Conservation (phyloP, 2,113 vertebrate genomes). For the Hystrix brachyura region DNA sequence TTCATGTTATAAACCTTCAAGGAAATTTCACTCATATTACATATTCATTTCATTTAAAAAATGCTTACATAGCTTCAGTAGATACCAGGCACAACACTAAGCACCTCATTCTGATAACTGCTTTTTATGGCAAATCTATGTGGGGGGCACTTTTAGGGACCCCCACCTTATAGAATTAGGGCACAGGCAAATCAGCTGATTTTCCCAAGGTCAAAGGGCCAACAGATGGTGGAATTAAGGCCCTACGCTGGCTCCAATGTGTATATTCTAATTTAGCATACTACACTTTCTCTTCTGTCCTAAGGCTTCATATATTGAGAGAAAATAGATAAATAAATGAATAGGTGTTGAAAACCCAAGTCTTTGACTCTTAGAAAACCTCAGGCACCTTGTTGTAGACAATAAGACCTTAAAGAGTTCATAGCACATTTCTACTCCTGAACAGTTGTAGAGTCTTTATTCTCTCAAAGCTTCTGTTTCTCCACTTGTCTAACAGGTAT, state of each 20-base stretch:
- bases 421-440: neutral
- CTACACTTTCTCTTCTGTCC: neutral
- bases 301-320: neutral
- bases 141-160: neutral
- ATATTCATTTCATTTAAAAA: constrained; percentile 28
- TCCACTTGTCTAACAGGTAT: neutral
- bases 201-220: neutral
- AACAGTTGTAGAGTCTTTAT: neutral
- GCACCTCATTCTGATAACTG: neutral
- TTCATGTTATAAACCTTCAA: neutral
- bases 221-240: neutral
- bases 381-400: neutral
- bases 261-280: neutral
- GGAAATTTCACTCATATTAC: neutral
- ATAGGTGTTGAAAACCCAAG: neutral
- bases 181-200: neutral
- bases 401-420: neutral
- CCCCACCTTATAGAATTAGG: neutral
- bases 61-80: neutral
- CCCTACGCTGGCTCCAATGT: neutral
- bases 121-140: neutral
- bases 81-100: neutral
- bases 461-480: neutral
- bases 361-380: neutral
- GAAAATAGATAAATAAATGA: neutral